phyloP scores from a whole-genome alignment of 1,140 invertebrate species.

The Polyergus mexicanus region DNA sequence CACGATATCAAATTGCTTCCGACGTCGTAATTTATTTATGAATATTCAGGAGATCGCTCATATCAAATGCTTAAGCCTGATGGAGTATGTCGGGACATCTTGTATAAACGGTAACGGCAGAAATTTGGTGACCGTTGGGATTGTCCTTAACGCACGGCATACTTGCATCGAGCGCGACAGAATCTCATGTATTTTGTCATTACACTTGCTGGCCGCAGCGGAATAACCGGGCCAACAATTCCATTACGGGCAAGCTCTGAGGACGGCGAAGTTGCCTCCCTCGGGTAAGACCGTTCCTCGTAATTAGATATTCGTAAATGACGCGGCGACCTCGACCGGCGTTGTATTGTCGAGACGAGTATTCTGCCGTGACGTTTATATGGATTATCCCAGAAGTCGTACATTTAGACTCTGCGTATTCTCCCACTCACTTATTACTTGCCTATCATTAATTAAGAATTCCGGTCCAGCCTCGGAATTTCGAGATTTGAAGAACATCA shows the following conservation, averaged over 20 bases:
- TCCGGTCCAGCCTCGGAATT: neutral
- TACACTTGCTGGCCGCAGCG: slow-evolving; percentile 36
- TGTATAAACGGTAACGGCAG: neutral
- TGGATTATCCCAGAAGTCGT: slow-evolving; percentile 29
- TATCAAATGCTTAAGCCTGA: slow-evolving; percentile 16
- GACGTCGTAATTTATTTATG: neutral
- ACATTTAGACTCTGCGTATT: slow-evolving; percentile 21
- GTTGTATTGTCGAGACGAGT: slow-evolving; percentile 31
- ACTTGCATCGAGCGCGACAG: slow-evolving; percentile 19
- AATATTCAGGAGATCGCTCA: neutral
- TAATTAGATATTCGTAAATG: slow-evolving; percentile 65
- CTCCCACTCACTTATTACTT: slow-evolving; percentile 37
- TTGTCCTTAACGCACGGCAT: neutral
- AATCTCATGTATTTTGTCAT: slow-evolving; percentile 54
- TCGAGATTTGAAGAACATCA: slow-evolving; percentile 18
- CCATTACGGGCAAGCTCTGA: slow-evolving; percentile 33
- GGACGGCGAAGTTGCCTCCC: slow-evolving; percentile 38
- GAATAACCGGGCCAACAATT: slow-evolving; percentile 60
- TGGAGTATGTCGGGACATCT: neutral
- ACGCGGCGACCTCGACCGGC: slow-evolving; percentile 42
- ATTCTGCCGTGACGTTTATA: slow-evolving; percentile 55
- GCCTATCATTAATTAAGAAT: slow-evolving; percentile 41
- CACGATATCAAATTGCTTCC: neutral
- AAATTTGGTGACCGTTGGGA: slow-evolving; percentile 43
- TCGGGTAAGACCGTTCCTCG: slow-evolving; percentile 47